Evolutionary conservation across 2,888 invertebrate genomes (phyloP), one percentile per base, ranked within the genome.

Genomic region (Catonia carolina): DNA sequence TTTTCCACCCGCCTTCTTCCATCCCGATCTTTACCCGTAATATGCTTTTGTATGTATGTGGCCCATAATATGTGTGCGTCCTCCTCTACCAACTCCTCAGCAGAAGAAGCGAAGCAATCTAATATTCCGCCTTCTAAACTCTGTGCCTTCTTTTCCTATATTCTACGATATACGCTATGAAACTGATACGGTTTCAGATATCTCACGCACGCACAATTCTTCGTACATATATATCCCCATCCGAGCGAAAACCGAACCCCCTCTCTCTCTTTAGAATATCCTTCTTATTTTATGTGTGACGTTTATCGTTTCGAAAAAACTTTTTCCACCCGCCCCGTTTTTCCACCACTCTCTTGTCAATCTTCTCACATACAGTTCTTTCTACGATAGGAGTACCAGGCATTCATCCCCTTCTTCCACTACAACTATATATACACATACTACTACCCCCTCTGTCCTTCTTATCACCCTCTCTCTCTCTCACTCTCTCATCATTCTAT

Each of bases 281-380:
- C 50, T 42, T 56, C 50, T 56, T 50, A 56, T 50, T 56, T 56
- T 56, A 56, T 56, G 56, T 56, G 50, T 56, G 56, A 50, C 56
- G 50, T 56, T 56, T 56, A 51, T 56, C 56, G 56, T 56, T 14
- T 41, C 31, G 56, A 51, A 50, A 56, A 56, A 56, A 42, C 50
- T 56, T 51, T 37, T 48, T 33, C 33, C 49, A 39, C 22, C 51
- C 36, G 41, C 23, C n/a, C n/a, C 39, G 37, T 39, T 39, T 48
- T 55, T 50, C 37, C 37, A 22, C 47, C 31, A 42, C 39, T 22
- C 22, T 22, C 45, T 45, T 45, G 45, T 45, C 45, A 45, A 45
- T 45, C 45, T 45, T 20, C 27, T 27, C 27, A 27, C 27, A 27
- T 27, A 27, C 27, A 27, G 5, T n/a, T n/a, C n/a, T n/a, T n/a